These are phyloP conservation scores for Anthoptus insignis DNA, from an alignment of 2,888 invertebrate species.

Conservation along the genomic window DNA sequence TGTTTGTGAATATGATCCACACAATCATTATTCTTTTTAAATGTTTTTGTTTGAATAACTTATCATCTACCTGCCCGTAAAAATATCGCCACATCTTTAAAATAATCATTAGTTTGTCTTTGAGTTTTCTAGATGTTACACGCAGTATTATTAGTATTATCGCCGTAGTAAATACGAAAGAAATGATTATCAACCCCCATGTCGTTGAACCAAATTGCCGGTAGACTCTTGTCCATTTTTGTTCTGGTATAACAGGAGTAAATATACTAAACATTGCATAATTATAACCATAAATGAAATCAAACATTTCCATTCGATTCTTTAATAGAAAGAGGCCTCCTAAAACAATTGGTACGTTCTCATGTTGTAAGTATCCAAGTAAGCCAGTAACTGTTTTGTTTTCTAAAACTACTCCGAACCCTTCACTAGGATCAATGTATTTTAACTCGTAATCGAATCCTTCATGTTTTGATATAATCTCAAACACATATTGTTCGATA, in stretches of 20 bases:
- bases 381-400: constrained; percentile 64
- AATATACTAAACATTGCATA: constrained; percentile 58
- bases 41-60: constrained; percentile 51
- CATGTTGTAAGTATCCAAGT: constrained; percentile 55
- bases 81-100: constrained; percentile 62
- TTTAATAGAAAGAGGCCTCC: constrained; percentile 63
- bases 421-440: constrained; percentile 42
- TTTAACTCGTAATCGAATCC: constrained; percentile 56
- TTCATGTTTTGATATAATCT: constrained; percentile 57
- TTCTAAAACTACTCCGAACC: constrained; percentile 58
- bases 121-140: constrained; percentile 45
- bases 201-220: constrained; percentile 58
- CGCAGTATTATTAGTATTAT: constrained; percentile 44
- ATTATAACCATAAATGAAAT: constrained; percentile 64
- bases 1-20: constrained; percentile 67
- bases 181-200: constrained; percentile 62
- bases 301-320: constrained; percentile 64
- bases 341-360: constrained; percentile 58
- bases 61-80: constrained; percentile 55
- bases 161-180: constrained; percentile 50
- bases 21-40: constrained; percentile 55
- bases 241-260: constrained; percentile 54
- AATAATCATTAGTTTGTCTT: constrained; percentile 50
- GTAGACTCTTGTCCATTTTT: constrained; percentile 64
- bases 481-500: constrained; percentile 64